These are phyloP conservation scores for Coracias cyanogaster DNA, from an alignment of 2,797 vertebrate genomes.

Conservation along the genomic window DNA sequence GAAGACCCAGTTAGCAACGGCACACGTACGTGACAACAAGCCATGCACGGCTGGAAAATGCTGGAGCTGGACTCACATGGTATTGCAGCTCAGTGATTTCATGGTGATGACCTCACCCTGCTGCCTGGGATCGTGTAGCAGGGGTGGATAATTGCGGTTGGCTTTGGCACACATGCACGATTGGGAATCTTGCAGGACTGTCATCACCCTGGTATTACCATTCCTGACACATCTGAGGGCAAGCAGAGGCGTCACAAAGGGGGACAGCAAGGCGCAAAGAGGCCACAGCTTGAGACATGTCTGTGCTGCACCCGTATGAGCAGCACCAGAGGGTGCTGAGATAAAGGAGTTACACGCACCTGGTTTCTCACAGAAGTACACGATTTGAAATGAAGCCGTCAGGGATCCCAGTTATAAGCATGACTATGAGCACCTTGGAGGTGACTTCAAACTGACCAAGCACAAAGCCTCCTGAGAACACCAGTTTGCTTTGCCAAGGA, in stretches of 20 bases:
- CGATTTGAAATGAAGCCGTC: neutral
- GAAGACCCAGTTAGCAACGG: constrained; percentile 9
- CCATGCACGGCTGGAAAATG: neutral
- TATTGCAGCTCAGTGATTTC: neutral
- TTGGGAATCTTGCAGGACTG: neutral
- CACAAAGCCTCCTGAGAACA: neutral
- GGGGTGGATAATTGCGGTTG: neutral
- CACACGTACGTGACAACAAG: neutral
- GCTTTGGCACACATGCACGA: neutral
- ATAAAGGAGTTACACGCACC: neutral
- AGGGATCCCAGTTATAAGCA: neutral
- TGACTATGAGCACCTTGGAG: neutral
- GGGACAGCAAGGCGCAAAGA: neutral
- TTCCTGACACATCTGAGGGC: neutral
- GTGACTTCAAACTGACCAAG: neutral
- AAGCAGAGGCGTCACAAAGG: neutral
- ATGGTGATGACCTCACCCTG: neutral
- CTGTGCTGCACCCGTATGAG: fast-evolving
- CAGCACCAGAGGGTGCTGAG: neutral
- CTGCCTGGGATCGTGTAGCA: neutral
- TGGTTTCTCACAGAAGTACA: neutral
- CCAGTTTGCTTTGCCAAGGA: neutral
- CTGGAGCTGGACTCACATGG: neutral
- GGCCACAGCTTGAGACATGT: fast-evolving
- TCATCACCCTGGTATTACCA: neutral